Base-by-base conservation (phyloP, 2,888 invertebrate species). In the Yponomeuta malinellus region DNA sequence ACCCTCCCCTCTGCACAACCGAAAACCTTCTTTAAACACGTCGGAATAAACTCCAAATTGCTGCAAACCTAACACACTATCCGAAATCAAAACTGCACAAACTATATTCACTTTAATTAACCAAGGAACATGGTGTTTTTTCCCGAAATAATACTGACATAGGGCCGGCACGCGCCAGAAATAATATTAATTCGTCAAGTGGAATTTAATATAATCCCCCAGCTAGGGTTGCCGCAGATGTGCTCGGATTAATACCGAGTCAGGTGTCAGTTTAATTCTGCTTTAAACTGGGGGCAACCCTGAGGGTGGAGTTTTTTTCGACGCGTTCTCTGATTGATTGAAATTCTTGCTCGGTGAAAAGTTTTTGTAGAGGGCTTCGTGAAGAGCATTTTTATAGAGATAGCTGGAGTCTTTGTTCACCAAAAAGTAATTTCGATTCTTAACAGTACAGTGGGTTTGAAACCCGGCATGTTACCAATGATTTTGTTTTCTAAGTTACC, bases 201-300 rank as follows among this genome's bases (percentile, higher is more conserved):
- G 81, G 83, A 83, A 83, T 84, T 80, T 80, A 81, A 83, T 84
- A 83, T 84, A 83, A 85, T 80, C 85, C 85, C 80, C 81, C 74
- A 74, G 75, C 73, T 59, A 59, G 52, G 52, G 81, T 72, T 69
- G 73, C 75, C 70, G 75, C 84, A 84, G 84, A 83, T 83, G 84
- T 77, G 72, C 77, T 10, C 12, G 68, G 48, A 69, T 72, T 71
- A 71, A 71, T 72, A 15, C n/a, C 67, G 37, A 67, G 23, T 84
- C 83, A 83, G 83, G 83, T 83, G 82, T 81, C 79, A 78, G 78
- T 76, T 74, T 81, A 80, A 82, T 81, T 77, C 78, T 72, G 73
- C 75, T 79, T 80, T 83, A 82, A 83, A 83, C 82, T 81, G 78
- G 79, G 79, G 78, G 81, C 76, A 78, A 71, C 75, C 74, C 74